Base-by-base conservation (phyloP, 1,140 invertebrate species). In the Telenomus remus region DNA sequence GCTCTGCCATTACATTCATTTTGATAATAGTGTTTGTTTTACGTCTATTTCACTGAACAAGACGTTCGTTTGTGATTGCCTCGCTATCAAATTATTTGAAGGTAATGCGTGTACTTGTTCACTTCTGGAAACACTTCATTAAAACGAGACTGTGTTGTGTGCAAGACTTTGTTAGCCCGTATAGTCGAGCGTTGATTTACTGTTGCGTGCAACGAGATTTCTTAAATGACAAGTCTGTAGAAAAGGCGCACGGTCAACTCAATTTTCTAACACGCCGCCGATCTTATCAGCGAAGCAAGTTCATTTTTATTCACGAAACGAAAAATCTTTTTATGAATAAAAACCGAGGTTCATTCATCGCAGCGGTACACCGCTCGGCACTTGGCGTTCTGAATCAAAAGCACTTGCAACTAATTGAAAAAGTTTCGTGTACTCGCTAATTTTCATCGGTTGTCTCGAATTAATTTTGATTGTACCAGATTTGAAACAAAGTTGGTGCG, bases 401-500 rank as follows among this genome's bases (percentile, higher is more conserved):
- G 19, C 37, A 39, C 0, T 33, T 46, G 15, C 10, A 8, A 44
- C 8, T 14, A 44, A 46, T 34, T 56, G 14, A 12, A 35, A 56
- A 56, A 56, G 46, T n/a, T 56, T 56, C 39, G 6, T 42, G 2
- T 42, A 42, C 11, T 5, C 7, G 27, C 15, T 42, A 19, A 56
- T 56, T 56, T 44, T 46, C 42, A 9, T 34, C 27, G 12, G 9
- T 13, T 15, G 16, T 46, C 34, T 47, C 46, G 15, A 47, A 47
- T 47, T 47, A 47, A 47, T 47, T 47, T 47, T 3, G 10, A 39
- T 1, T 27, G 2, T 27, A 27, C 19, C 19, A 44, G 15, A 47
- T 47, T 47, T 8, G 16, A 46, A 44, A 56, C 27, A 56, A 56
- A 56, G 34, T 46, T 46, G n/a, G 11, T 33, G 14, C 37, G 2